Conservation (phyloP, 1,140 invertebrate genomes). For the Nasonia longicornis region DNA sequence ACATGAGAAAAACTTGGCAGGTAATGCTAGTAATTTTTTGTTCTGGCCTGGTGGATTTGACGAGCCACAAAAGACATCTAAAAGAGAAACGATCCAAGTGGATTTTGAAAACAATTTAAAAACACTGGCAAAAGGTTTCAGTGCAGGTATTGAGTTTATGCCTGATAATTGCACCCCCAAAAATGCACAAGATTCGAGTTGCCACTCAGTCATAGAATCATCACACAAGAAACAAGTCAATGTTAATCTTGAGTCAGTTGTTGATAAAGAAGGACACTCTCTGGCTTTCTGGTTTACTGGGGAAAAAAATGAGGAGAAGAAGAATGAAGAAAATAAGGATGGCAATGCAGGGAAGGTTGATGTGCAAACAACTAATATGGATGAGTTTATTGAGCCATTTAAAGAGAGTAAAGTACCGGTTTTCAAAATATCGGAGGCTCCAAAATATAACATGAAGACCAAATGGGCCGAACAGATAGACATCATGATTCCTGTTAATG, state of each 20-base stretch:
- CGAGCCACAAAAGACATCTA: constrained; percentile 67
- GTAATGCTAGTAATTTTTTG: constrained; percentile 79
- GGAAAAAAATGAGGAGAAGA: constrained; percentile 14
- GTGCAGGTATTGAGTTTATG: constrained; percentile 71
- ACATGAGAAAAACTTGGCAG: constrained; percentile 54
- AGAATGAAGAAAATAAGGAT: constrained; percentile 42
- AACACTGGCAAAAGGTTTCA: constrained; percentile 76
- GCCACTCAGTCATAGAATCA: constrained; percentile 27
- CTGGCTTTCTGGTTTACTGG: constrained; percentile 27
- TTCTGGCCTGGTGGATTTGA: constrained; percentile 87
- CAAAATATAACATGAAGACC: constrained; percentile 60
- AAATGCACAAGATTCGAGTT: constrained; percentile 11
- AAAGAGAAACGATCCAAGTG: constrained; percentile 55
- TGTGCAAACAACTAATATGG: constrained; percentile 48
- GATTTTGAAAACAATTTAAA: constrained; percentile 72
- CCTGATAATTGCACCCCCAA: constrained; percentile 67
- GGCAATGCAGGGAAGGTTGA: constrained; percentile 48
- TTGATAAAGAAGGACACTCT: constrained; percentile 29
- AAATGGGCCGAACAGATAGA: constrained; percentile 92
- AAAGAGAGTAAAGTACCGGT: constrained; percentile 66
- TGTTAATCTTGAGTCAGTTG: constrained; percentile 28
- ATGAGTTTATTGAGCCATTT: constrained; percentile 60
- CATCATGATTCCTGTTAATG: constrained; percentile 80
- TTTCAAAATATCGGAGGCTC: constrained; percentile 66
- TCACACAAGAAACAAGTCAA: constrained; percentile 18